A percentile compares a stretch with the other conserved stretches of the same genome.
Conservation (phyloP, 2,888 invertebrate genomes). For the Papilio gigon region DNA sequence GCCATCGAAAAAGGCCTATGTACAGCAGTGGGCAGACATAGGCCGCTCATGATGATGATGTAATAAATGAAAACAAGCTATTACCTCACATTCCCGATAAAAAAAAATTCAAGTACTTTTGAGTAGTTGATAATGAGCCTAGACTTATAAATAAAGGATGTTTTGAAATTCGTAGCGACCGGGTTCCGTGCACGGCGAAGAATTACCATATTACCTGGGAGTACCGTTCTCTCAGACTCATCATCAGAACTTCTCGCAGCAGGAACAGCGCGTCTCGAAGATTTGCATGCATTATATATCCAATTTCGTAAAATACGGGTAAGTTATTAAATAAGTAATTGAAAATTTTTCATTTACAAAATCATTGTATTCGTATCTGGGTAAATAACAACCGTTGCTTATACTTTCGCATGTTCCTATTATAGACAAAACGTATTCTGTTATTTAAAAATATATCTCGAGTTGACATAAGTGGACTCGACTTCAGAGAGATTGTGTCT, state of each 20-base stretch:
- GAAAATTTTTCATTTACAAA: background rate
- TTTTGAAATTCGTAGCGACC: constrained; percentile 78
- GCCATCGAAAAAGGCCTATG: too few species aligned
- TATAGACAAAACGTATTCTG: background rate
- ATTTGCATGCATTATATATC: constrained; percentile 92
- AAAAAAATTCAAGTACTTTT: background rate
- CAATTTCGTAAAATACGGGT: constrained; percentile 95
- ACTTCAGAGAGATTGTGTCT: background rate
- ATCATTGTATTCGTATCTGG: background rate
- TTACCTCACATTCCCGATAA: background rate
- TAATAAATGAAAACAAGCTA: too few species aligned
- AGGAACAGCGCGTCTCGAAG: constrained; percentile 89
- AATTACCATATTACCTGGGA: constrained; percentile 92
- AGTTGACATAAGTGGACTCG: background rate
- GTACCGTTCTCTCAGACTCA: constrained; percentile 86
- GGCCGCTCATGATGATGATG: too few species aligned
- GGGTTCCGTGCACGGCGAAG: constrained; percentile 93
- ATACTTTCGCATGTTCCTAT: background rate
- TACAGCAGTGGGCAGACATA: too few species aligned
- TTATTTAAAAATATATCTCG: background rate
- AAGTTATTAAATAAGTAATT: constrained; percentile 60
- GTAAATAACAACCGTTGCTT: background rate
- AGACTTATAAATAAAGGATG: constrained; percentile 30
- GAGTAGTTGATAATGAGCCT: background rate
- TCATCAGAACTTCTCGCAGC: constrained; percentile 88